These are phyloP conservation scores for Cryptocephalus moraei DNA, from an alignment of 2,888 invertebrate species.

Conservation along the genomic window DNA sequence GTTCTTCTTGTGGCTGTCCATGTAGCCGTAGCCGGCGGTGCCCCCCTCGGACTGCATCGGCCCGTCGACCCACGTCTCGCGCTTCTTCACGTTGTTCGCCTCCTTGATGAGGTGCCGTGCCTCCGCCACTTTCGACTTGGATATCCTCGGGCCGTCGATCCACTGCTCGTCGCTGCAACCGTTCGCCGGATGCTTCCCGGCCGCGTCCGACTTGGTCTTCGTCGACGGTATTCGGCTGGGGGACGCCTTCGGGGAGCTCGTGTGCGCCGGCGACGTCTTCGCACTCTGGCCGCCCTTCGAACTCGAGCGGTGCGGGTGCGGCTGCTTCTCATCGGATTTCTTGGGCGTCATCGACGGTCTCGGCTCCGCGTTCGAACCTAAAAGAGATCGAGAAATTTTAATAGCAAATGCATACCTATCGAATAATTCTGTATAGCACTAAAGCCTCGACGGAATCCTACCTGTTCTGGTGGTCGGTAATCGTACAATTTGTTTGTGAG, in stretches of 20 bases:
- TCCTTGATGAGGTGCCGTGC: slow-evolving; percentile 72
- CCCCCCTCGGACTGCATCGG: slow-evolving; percentile 60
- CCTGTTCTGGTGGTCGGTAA: too few relatives aligned
- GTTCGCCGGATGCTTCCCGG: slow-evolving; percentile 36
- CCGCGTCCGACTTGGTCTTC: slow-evolving; percentile 42
- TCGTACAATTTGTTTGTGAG: too few relatives aligned
- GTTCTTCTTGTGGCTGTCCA: slow-evolving; percentile 86
- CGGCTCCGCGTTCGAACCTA: slow-evolving; percentile 53
- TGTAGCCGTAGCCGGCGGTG: slow-evolving; percentile 66
- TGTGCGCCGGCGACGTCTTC: slow-evolving; percentile 44
- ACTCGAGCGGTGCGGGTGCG: slow-evolving; percentile 39
- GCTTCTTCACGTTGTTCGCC: slow-evolving; percentile 63
- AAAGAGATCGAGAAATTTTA: neutral
- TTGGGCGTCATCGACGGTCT: slow-evolving; percentile 16
- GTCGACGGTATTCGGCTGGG: slow-evolving; percentile 42
- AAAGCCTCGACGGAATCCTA: too few relatives aligned
- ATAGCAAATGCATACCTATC: too few relatives aligned
- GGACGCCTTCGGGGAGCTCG: slow-evolving; percentile 45
- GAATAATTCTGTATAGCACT: too few relatives aligned
- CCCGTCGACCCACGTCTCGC: slow-evolving; percentile 94
- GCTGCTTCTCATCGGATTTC: slow-evolving; percentile 33
- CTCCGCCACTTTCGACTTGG: slow-evolving; percentile 59
- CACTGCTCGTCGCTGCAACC: slow-evolving; percentile 80
- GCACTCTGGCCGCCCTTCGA: slow-evolving; percentile 40
- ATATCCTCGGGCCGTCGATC: slow-evolving; percentile 92